These are phyloP conservation scores for Falco novaeseelandiae DNA, from an alignment of 2,797 vertebrate species.

Conservation along the genomic window DNA sequence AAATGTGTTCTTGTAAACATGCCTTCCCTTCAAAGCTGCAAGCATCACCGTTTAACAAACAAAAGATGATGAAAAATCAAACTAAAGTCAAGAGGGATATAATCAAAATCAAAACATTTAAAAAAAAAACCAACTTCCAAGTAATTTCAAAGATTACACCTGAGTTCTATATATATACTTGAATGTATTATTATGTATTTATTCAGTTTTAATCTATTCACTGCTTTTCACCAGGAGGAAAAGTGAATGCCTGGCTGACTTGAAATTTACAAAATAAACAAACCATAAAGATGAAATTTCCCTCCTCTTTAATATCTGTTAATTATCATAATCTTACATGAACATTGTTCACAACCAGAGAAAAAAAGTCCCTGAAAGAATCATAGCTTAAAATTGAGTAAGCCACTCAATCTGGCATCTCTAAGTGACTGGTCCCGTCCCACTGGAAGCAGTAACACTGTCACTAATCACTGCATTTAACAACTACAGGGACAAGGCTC, in stretches of 20 bases:
- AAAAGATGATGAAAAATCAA: neutral
- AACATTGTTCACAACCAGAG: neutral
- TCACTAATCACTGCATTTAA: slow-evolving; percentile 6
- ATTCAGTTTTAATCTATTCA: neutral
- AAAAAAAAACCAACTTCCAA: neutral
- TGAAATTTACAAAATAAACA: neutral
- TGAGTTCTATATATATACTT: neutral
- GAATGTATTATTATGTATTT: neutral
- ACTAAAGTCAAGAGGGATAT: neutral
- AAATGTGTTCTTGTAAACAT: neutral
- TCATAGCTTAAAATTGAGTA: neutral
- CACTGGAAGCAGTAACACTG: neutral
- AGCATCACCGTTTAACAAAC: neutral
- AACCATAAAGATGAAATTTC: neutral
- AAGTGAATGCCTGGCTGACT: neutral
- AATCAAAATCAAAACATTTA: neutral
- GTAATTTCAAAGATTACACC: neutral
- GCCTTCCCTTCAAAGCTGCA: neutral
- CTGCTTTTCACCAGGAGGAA: neutral
- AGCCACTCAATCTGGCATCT: neutral
- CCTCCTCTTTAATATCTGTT: neutral
- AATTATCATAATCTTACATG: neutral
- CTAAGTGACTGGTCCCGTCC: neutral
- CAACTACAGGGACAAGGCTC: neutral
- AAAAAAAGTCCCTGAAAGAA: neutral